These are phyloP conservation scores for Neolamprologus sp. DNA, from an alignment of 2,113 vertebrate genomes.

Conservation along the genomic window DNA sequence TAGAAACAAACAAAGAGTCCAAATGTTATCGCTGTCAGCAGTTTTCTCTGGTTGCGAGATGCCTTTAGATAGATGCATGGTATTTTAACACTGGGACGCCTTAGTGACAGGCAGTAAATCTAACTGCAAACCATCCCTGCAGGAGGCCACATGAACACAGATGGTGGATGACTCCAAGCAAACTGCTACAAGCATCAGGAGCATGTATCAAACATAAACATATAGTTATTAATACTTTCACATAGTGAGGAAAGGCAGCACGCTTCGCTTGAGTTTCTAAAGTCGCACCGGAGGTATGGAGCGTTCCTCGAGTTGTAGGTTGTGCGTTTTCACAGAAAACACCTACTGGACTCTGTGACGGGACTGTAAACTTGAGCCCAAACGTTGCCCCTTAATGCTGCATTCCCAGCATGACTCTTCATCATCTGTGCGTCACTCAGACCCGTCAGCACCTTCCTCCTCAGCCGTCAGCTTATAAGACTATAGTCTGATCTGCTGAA, in stretches of 20 bases:
- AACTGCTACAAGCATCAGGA: not conserved
- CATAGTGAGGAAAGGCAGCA: conserved; percentile 39
- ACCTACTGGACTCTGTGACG: not conserved
- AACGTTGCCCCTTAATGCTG: not conserved
- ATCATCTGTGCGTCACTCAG: not conserved
- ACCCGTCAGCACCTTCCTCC: not conserved
- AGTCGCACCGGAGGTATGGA: not conserved
- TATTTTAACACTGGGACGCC: not conserved
- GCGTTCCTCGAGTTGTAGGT: conserved; percentile 10
- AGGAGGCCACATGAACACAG: not conserved
- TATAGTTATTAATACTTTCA: not conserved
- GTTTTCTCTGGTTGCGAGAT: not conserved
- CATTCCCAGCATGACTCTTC: conserved; percentile 19
- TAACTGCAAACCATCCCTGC: not conserved
- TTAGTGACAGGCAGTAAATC: not conserved
- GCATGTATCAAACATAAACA: conserved; percentile 1
- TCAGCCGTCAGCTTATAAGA: not conserved
- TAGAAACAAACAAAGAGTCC: not conserved
- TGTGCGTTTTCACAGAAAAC: not conserved
- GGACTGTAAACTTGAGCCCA: not conserved
- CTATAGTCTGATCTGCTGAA: not conserved
- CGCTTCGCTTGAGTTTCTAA: not conserved
- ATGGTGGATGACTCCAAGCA: not conserved
- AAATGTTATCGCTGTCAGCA: not conserved
- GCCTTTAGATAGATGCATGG: not conserved